Conservation (phyloP, 30 jellyfish, hydroid and myxozoan genomes). For the Phacellophora camtschatica region DNA sequence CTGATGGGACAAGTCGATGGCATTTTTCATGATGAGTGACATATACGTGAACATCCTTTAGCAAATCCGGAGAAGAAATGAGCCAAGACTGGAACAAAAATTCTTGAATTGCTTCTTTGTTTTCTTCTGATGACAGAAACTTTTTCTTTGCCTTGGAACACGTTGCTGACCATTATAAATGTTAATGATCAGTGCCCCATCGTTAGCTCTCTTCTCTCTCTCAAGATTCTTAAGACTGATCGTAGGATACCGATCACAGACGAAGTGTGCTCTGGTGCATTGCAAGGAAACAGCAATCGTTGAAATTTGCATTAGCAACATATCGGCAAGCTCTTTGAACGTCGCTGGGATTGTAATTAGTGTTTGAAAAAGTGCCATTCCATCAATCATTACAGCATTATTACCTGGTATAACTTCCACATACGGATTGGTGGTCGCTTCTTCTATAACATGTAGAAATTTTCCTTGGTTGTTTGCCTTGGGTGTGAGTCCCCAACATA, state of each 20-base stretch:
- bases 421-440: not conserved
- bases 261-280: conserved; percentile 28
- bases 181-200: conserved; percentile 11
- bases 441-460: conserved; percentile 15
- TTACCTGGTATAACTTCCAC: not conserved
- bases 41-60: conserved; percentile 16
- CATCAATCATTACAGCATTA: conserved; percentile 28
- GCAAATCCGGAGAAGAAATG: not conserved
- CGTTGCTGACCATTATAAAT: conserved; percentile 3
- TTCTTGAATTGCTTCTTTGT: conserved; percentile 8
- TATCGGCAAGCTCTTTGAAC: conserved; percentile 8
- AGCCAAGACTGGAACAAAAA: conserved; percentile 11
- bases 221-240: conserved; percentile 10
- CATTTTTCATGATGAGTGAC: conserved; percentile 40
- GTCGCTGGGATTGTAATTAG: not conserved
- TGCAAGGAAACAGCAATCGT: not conserved
- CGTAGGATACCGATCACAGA: conserved; percentile 36
- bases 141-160: conserved; percentile 45
- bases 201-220: conserved; percentile 35
- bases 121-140: not conserved
- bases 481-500: conserved; percentile 17
- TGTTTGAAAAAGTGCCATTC: conserved; percentile 41
- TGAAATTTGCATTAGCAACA: not conserved
- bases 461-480: conserved; percentile 15
- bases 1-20: conserved; percentile 33